Evolutionary conservation across 2,888 invertebrate genomes (phyloP).

Genomic region (Galeruca laticollis): DNA sequence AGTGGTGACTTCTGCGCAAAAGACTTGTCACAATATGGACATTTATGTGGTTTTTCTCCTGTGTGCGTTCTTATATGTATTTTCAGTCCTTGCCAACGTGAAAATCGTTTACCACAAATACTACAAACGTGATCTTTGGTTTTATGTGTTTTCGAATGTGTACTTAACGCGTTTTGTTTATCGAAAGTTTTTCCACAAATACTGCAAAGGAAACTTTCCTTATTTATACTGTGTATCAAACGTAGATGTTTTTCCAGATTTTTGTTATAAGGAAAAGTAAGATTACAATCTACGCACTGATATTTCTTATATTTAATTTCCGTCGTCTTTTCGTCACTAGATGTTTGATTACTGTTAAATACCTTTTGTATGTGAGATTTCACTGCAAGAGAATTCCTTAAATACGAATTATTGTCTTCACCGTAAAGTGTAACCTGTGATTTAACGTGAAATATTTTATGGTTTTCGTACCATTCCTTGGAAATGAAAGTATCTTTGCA

Average conservation of each 20-base stretch:
- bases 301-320: background rate
- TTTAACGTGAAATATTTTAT: slow-evolving; percentile 68
- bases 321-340: background rate
- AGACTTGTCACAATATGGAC: slow-evolving; percentile 7
- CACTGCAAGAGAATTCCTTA: background rate
- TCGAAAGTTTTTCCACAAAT: background rate
- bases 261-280: slow-evolving; percentile 1
- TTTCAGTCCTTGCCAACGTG: background rate
- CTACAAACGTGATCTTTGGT: background rate
- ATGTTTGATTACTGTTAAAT: background rate
- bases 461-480: slow-evolving; percentile 69
- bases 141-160: background rate
- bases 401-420: background rate
- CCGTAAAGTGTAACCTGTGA: background rate
- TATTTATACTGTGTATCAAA: background rate
- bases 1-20: background rate
- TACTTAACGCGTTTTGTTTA: too few species aligned
- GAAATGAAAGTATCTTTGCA: slow-evolving; percentile 70
- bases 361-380: background rate
- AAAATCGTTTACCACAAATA: background rate
- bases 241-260: background rate
- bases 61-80: slow-evolving; percentile 6
- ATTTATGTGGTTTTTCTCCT: slow-evolving; percentile 10
- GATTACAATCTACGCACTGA: background rate
- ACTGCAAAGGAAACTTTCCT: background rate